Conservation (phyloP, 2,888 invertebrate species). For the Mesoligia furuncula region DNA sequence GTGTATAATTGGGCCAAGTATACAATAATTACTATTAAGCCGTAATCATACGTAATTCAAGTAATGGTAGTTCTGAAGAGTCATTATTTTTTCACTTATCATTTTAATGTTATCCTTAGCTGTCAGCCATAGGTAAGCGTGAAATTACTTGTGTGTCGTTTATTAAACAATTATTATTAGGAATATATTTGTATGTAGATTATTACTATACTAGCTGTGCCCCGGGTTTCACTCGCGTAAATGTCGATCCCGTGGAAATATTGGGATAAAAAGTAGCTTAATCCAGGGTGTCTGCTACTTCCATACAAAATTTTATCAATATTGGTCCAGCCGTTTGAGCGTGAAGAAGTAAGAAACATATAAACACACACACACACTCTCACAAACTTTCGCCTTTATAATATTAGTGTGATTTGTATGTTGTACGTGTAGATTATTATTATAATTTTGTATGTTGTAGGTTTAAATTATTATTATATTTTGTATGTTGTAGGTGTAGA, state of each 20-base stretch:
- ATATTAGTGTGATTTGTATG: no score
- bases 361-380: no score
- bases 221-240: no score
- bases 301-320: no score
- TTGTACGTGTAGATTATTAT: background rate
- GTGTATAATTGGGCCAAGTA: conserved; percentile 60
- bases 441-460: background rate
- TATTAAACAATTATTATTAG: background rate
- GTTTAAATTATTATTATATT: background rate
- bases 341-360: no score
- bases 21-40: conserved; percentile 58
- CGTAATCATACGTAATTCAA: conserved; percentile 53
- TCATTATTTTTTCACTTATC: conserved; percentile 40
- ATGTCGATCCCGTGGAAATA: no score
- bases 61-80: conserved; percentile 35
- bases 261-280: no score
- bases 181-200: no score
- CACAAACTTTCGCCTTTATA: no score
- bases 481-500: background rate
- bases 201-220: no score
- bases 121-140: background rate
- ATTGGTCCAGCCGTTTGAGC: no score
- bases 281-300: no score
- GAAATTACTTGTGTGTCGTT: background rate
- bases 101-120: conserved; percentile 14